Evolutionary conservation across 2,113 vertebrate species (phyloP).

Genomic region (Octodon degus): DNA sequence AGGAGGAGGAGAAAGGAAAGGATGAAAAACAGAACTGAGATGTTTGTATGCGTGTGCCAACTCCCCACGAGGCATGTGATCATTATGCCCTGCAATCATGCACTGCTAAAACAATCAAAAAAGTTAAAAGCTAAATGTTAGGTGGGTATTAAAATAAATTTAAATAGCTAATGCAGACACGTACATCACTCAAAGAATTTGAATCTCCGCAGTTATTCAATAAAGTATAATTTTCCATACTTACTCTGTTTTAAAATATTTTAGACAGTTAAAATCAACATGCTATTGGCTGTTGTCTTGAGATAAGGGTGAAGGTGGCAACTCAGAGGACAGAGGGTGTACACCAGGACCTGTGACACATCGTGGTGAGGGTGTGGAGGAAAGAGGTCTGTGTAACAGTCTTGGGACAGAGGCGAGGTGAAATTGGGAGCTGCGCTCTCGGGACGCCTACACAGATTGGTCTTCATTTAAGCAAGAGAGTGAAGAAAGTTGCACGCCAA

Average conservation of each 20-base stretch:
- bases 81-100: not conserved
- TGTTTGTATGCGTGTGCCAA: not conserved
- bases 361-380: rapidly evolving
- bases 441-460: not conserved
- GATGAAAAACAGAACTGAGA: not conserved
- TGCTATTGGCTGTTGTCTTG: not conserved
- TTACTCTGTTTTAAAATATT: not conserved
- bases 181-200: not conserved
- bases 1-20: not conserved
- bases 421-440: too few species aligned
- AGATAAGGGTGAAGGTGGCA: not conserved
- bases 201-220: not conserved
- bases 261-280: conserved; percentile 3
- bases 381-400: not conserved
- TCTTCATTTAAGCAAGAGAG: not conserved
- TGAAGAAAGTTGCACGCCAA: not conserved
- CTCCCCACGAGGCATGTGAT: not conserved
- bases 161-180: not conserved
- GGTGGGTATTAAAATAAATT: conserved; percentile 6
- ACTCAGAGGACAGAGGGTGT: not conserved
- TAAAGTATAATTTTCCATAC: not conserved
- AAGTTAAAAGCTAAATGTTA: not conserved
- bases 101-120: not conserved
- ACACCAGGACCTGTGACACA: not conserved
- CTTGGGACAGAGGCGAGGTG: not conserved